Evolutionary conservation across 1,140 invertebrate species (phyloP).

Genomic region (Lordiphosa clarofinis): DNA sequence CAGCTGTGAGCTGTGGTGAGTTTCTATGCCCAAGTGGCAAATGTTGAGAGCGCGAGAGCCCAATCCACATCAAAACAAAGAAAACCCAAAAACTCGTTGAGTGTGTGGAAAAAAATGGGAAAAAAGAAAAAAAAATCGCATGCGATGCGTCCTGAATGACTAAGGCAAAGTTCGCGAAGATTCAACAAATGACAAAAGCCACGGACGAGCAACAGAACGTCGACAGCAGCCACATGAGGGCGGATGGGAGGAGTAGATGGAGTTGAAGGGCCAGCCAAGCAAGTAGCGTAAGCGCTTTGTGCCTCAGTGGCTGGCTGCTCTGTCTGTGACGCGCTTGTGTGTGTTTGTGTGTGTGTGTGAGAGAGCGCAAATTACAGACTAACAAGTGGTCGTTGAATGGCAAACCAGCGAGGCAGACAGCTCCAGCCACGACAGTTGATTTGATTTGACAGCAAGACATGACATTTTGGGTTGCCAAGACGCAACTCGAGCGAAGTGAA

Average conservation of each 20-base stretch:
- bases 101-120: slow-evolving; percentile 11
- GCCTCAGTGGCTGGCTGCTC: slow-evolving; percentile 49
- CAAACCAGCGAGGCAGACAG: slow-evolving; percentile 70
- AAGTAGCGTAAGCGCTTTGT: slow-evolving; percentile 70
- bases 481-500: slow-evolving; percentile 58
- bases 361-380: slow-evolving; percentile 70
- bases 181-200: slow-evolving; percentile 72
- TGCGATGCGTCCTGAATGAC: slow-evolving; percentile 52
- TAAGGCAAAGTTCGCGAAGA: slow-evolving; percentile 60
- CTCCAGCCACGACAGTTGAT: slow-evolving; percentile 69
- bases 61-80: slow-evolving; percentile 68
- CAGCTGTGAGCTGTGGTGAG: slow-evolving; percentile 57
- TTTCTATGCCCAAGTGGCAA: slow-evolving; percentile 35
- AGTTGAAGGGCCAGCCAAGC: slow-evolving; percentile 36
- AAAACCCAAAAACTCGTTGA: slow-evolving; percentile 58
- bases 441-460: slow-evolving; percentile 76
- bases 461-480: slow-evolving; percentile 63
- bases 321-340: slow-evolving; percentile 47
- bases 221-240: slow-evolving; percentile 21
- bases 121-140: slow-evolving; percentile 24
- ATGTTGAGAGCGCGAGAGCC: slow-evolving; percentile 37
- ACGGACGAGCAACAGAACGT: slow-evolving; percentile 41
- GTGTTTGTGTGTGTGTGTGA: slow-evolving; percentile 24
- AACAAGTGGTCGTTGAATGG: slow-evolving; percentile 77
- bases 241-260: not conserved